These are phyloP conservation scores for Chaenogobius annularis DNA, from an alignment of 2,113 vertebrate species.

Conservation along the genomic window DNA sequence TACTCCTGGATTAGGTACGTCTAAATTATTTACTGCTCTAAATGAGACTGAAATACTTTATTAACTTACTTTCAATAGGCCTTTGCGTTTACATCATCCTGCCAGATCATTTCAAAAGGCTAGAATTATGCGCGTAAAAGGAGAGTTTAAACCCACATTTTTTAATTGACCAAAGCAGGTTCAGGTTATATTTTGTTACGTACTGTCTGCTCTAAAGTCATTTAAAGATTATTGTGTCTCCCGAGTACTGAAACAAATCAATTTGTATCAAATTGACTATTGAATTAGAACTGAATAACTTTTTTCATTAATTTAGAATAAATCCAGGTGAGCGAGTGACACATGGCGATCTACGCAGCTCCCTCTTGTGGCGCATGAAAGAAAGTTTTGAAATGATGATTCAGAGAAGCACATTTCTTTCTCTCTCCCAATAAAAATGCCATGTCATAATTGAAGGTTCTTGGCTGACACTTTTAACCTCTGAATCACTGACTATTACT, in stretches of 20 bases:
- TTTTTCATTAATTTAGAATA: neutral
- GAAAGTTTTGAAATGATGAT: neutral
- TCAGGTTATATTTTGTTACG: neutral
- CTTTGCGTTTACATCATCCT: neutral
- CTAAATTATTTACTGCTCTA: neutral
- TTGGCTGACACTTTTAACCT: slow-evolving; percentile 41
- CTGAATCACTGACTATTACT: slow-evolving; percentile 58
- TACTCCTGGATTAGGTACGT: slow-evolving; percentile 42
- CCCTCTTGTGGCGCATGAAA: slow-evolving; percentile 48
- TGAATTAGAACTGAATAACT: neutral
- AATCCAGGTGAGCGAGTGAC: slow-evolving; percentile 28
- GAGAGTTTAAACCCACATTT: slow-evolving; percentile 15
- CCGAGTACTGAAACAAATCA: neutral
- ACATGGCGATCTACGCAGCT: slow-evolving; percentile 34
- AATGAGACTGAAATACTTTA: neutral
- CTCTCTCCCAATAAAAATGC: slow-evolving; percentile 8
- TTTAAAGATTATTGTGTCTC: neutral
- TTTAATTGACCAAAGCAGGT: neutral
- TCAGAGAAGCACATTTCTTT: neutral
- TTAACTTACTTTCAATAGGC: neutral
- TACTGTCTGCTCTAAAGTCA: neutral
- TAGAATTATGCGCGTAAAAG: neutral
- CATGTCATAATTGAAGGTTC: slow-evolving; percentile 32
- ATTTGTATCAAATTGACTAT: too few species aligned
- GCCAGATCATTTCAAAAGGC: neutral